phyloP scores from a whole-genome alignment of 2,113 vertebrate genomes.

The Nesoenas mayeri region DNA sequence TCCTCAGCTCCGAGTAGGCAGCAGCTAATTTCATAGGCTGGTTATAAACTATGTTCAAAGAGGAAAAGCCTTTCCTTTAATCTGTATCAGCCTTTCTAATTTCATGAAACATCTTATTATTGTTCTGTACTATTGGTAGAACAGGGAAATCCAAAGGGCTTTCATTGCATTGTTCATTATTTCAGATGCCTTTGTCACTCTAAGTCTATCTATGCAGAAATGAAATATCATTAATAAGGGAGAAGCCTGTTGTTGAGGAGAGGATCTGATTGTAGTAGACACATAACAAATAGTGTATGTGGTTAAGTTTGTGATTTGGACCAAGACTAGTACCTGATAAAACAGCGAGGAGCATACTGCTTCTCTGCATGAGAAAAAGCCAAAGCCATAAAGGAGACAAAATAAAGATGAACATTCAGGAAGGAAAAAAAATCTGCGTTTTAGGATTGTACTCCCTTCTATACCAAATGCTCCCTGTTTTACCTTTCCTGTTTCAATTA shows the following conservation, averaged over 20 bases:
- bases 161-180: slow-evolving; percentile 47
- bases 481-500: not conserved
- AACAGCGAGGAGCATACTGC: not conserved
- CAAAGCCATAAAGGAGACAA: not conserved
- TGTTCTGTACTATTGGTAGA: slow-evolving; percentile 38
- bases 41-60: slow-evolving; percentile 51
- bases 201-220: not conserved
- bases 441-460: not conserved
- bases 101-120: slow-evolving; percentile 56
- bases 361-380: slow-evolving; percentile 1
- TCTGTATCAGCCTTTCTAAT: slow-evolving; percentile 66
- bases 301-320: slow-evolving; percentile 28
- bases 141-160: slow-evolving; percentile 56
- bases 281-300: slow-evolving; percentile 40
- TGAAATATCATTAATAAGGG: slow-evolving; percentile 43
- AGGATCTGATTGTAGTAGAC: slow-evolving; percentile 46
- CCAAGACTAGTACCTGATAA: not conserved
- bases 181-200: slow-evolving; percentile 53
- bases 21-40: slow-evolving; percentile 62
- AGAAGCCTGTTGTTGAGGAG: slow-evolving; percentile 45
- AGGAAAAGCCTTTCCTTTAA: slow-evolving; percentile 62
- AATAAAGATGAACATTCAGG: not conserved
- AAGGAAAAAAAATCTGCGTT: not conserved
- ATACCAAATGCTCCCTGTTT: not conserved
- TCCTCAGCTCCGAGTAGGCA: slow-evolving; percentile 2